Conservation (phyloP, 2,888 invertebrate genomes). For the Pheosia tremula region DNA sequence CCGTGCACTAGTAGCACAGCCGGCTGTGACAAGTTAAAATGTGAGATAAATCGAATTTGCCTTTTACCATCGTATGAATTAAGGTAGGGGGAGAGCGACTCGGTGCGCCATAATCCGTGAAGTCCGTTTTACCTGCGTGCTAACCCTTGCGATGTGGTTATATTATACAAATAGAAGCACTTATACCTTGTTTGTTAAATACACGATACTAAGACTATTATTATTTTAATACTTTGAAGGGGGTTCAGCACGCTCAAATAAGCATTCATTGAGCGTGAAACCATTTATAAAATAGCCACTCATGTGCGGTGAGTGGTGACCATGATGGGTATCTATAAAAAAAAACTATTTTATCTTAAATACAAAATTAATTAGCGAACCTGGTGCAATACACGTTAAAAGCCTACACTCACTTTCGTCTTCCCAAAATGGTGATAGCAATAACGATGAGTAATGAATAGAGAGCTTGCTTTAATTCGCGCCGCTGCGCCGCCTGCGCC, state of each 20-base stretch:
- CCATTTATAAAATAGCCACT: constrained; percentile 59
- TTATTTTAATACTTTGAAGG: constrained; percentile 13
- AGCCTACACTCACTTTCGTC: constrained; percentile 81
- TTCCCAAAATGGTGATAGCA: constrained; percentile 78
- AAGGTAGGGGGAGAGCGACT: no score
- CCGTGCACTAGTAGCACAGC: no score
- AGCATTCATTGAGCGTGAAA: constrained; percentile 65
- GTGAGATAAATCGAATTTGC: no score
- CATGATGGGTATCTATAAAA: constrained; percentile 59
- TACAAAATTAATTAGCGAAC: constrained; percentile 52
- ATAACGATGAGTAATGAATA: constrained; percentile 84
- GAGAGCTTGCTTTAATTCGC: constrained; percentile 83
- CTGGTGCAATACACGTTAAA: constrained; percentile 48
- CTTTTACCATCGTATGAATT: no score
- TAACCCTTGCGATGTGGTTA: no score
- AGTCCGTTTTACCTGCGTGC: no score
- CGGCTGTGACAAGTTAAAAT: no score
- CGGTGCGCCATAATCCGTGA: no score
- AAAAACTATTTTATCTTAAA: constrained; percentile 56
- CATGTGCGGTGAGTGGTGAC: constrained; percentile 55
- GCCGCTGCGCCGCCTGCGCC: constrained; percentile 76
- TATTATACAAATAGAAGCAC: neutral
- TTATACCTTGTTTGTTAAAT: neutral
- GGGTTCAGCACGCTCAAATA: constrained; percentile 61
- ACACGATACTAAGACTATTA: constrained; percentile 12